Percentiles rank a stretch among this genome's conserved stretches.
Conservation (phyloP, 1,140 invertebrate species). For the Leucophenga varia region DNA sequence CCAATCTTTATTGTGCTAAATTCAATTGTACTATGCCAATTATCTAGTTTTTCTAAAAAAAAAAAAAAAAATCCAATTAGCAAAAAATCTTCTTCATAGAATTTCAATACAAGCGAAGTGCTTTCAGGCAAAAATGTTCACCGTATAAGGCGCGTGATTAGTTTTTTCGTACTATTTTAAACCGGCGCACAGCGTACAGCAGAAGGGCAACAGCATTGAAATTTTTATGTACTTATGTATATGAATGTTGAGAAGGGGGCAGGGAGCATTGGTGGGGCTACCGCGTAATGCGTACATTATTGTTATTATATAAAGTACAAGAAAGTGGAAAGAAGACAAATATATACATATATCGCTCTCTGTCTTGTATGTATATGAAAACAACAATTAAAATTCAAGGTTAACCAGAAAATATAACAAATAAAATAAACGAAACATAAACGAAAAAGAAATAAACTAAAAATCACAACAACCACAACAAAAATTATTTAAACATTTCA, state of each 20-base stretch:
- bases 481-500: constrained; percentile 1
- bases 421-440: constrained; percentile 9
- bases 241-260: neutral
- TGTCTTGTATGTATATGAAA: too few relatives aligned
- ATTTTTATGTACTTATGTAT: constrained; percentile 28
- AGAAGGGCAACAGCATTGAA: constrained; percentile 31
- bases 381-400: constrained; percentile 51
- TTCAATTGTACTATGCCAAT: too few relatives aligned
- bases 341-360: too few relatives aligned
- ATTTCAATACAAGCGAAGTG: too few relatives aligned
- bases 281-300: neutral
- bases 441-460: too few relatives aligned
- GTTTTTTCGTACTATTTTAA: constrained; percentile 54
- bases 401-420: constrained; percentile 49
- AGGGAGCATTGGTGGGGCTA: neutral
- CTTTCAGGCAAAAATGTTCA: too few relatives aligned
- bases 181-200: constrained; percentile 34
- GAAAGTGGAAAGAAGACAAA: too few relatives aligned
- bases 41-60: too few relatives aligned
- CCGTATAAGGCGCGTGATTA: constrained; percentile 39
- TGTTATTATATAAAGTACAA: too few relatives aligned
- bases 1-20: too few relatives aligned
- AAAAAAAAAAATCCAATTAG: too few relatives aligned
- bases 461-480: constrained; percentile 9
- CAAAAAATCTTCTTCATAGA: too few relatives aligned